Evolutionary conservation across 2,888 invertebrate genomes (phyloP), one percentile per base, ranked within the genome.

Genomic region (Octodonta nipae): DNA sequence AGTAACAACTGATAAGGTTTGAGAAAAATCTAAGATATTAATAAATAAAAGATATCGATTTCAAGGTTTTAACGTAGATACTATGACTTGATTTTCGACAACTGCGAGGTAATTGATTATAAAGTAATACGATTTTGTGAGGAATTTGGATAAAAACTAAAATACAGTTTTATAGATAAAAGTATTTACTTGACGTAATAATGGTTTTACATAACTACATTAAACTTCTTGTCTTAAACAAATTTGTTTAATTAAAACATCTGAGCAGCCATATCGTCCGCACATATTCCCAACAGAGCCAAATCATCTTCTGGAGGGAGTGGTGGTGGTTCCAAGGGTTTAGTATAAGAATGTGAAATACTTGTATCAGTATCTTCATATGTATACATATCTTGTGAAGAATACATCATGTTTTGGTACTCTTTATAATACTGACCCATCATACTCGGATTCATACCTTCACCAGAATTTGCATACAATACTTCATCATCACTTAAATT

Each of bases 251-350:
- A 20, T 51, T 43, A 60, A 49, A 65, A 60, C 30, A 49, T 51
- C 45, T 66, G 66, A 13, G 75, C 75, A 5, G 75, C 76, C 43
- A 74, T 73, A 54, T 88, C 87, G 16, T 77, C 77, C 5, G 79
- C 84, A 52, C 86, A 86, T 30, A 87, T 87, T 1, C 88, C 88
- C 31, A 88, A 65, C 79, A 88, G 75, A 3, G 81, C 81, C 36
- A 87, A 60, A 47, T 88, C 87, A 43, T 66, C 62, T 40, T 55
- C 54, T 10, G 61, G 60, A 1, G 61, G 60, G 15, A 60, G 43
- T 4, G 61, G 60, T 6, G 60, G 60, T 4, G 61, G 61, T 41
- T 56, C 54, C 33, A 61, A 44, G 8, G 61, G 61, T 50, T 58
- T 49, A 3, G 55, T 56, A 44, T 59, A 58, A 16, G 57, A 48